Conservation (phyloP, 1,140 invertebrate genomes). For the Conus ventricosus region DNA sequence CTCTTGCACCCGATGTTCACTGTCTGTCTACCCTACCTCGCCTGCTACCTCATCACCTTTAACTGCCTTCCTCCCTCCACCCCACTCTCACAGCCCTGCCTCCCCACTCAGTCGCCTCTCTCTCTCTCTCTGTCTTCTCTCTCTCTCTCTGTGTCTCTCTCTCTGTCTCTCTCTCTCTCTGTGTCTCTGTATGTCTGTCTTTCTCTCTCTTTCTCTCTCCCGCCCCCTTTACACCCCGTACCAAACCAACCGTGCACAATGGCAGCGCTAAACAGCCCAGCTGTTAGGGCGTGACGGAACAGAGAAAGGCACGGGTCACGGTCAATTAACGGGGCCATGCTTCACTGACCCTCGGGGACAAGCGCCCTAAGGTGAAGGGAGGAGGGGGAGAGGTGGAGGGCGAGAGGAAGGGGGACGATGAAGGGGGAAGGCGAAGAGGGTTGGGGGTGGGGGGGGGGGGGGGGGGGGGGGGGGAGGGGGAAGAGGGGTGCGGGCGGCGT, state of each 20-base stretch:
- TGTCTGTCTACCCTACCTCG: no score
- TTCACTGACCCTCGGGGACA: background rate
- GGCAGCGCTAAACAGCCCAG: background rate
- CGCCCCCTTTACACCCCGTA: background rate
- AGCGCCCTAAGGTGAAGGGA: background rate
- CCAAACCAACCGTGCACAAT: background rate
- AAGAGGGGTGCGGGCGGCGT: no score
- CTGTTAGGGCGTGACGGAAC: conserved; percentile 4
- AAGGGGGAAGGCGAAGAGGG: background rate
- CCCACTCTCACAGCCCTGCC: background rate
- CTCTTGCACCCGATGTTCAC: no score
- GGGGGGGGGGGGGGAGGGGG: background rate
- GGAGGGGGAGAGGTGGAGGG: background rate
- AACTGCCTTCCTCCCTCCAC: no score
- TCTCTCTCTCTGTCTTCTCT: no score
- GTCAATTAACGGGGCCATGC: background rate
- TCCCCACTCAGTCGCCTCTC: background rate
- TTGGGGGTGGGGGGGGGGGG: no score
- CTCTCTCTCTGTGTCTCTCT: background rate
- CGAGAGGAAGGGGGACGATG: background rate
- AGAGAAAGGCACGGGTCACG: background rate
- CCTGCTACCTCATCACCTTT: no score
- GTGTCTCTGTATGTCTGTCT: background rate
- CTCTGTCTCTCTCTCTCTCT: background rate
- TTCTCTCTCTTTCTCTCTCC: background rate